Conservation (phyloP, 2,888 invertebrate genomes). For the Orchesella flavescens region DNA sequence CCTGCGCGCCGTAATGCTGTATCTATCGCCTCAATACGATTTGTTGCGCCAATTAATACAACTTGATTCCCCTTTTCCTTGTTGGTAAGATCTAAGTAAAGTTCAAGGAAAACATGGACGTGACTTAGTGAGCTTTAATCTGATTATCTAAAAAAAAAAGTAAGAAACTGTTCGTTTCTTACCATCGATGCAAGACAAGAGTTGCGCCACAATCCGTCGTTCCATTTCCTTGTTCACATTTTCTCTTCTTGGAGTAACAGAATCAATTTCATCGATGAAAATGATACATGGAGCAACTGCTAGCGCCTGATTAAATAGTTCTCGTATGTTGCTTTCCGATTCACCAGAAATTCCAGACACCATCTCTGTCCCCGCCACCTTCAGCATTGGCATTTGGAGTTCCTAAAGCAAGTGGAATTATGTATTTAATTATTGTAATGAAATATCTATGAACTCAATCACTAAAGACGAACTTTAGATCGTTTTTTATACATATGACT, state of each 20-base stretch:
- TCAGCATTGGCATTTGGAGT: conserved; percentile 86
- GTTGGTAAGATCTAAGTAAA: conserved; percentile 75
- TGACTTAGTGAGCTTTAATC: too few relatives aligned
- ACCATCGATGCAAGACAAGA: conserved; percentile 92
- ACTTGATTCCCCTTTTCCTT: conserved; percentile 79
- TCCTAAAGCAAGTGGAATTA: conserved; percentile 77
- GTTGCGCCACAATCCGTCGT: conserved; percentile 92
- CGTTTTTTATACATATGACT: conserved; percentile 10
- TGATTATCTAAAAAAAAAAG: conserved; percentile 2
- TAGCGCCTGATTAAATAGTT: conserved; percentile 89
- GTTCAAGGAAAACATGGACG: too few relatives aligned
- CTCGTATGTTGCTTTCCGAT: conserved; percentile 88
- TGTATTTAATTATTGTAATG: too few relatives aligned
- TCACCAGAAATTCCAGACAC: conserved; percentile 94
- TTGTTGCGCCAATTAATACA: conserved; percentile 95
- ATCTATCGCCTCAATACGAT: conserved; percentile 92
- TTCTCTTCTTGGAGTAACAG: conserved; percentile 92
- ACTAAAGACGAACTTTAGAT: neutral
- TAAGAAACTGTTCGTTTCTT: conserved; percentile 72
- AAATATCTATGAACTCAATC: too few relatives aligned
- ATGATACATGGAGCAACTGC: conserved; percentile 85
- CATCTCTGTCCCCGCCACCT: conserved; percentile 92
- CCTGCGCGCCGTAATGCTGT: conserved; percentile 93
- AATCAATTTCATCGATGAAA: conserved; percentile 97
- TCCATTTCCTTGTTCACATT: conserved; percentile 97